phyloP scores from a whole-genome alignment of 1,140 invertebrate species.

The Papilio xuthus region DNA sequence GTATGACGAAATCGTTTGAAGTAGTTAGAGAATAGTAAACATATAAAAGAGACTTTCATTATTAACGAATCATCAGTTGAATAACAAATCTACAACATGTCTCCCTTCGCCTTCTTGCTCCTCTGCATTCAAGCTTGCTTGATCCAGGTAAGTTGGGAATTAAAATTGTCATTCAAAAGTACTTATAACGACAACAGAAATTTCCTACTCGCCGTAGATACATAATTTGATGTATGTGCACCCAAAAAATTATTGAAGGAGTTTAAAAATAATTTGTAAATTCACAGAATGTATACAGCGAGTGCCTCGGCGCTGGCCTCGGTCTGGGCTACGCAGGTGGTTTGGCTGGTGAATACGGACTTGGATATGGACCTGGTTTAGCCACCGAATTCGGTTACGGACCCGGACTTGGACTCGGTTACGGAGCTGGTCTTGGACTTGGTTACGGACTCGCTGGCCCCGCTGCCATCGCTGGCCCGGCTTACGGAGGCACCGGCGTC shows the following conservation, averaged over 20 bases:
- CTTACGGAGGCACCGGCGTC: constrained; percentile 3
- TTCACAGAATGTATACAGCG: constrained; percentile 10
- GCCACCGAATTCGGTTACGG: constrained; percentile 3
- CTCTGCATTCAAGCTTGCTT: constrained; percentile 50
- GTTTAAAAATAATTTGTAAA: neutral
- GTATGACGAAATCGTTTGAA: constrained; percentile 20
- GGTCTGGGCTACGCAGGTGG: neutral
- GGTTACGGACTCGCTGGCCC: neutral
- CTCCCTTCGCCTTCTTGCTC: constrained; percentile 42
- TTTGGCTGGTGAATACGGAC: neutral
- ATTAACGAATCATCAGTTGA: constrained; percentile 16
- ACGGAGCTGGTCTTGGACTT: neutral
- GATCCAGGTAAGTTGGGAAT: constrained; percentile 46
- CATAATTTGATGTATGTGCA: no score
- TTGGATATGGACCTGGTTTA: neutral
- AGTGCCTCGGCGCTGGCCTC: neutral
- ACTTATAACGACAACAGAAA: no score
- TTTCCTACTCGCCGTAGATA: no score
- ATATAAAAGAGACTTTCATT: constrained; percentile 17
- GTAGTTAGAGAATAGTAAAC: constrained; percentile 21
- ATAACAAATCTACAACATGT: constrained; percentile 42
- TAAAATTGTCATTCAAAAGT: no score
- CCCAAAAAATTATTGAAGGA: no score
- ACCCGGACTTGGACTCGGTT: neutral
- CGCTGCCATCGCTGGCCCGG: neutral